A percentile compares a stretch with the other conserved stretches of the same genome.
phyloP scores from a whole-genome alignment of 2,888 invertebrate species.

The Rotaria socialis region DNA sequence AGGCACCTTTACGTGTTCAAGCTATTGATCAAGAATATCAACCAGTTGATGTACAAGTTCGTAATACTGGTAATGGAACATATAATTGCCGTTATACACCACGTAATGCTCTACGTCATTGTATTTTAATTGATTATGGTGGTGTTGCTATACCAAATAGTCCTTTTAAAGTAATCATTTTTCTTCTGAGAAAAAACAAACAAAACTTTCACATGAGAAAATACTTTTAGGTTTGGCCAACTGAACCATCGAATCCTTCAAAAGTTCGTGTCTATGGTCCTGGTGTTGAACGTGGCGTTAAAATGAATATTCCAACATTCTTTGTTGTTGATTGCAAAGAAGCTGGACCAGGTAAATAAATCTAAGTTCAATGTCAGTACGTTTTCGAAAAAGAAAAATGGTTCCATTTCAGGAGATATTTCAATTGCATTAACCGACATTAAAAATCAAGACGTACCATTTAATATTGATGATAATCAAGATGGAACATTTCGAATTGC shows the following conservation, averaged over 20 bases:
- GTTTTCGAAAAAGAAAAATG: neutral
- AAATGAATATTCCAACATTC: slow-evolving; percentile 72
- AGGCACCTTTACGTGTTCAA: slow-evolving; percentile 65
- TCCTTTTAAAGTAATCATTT: slow-evolving; percentile 67
- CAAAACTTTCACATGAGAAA: neutral
- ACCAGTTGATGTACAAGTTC: slow-evolving; percentile 54
- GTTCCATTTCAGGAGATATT: slow-evolving; percentile 60
- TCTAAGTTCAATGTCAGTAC: too few species aligned
- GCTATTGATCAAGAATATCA: slow-evolving; percentile 62
- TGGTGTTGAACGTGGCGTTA: slow-evolving; percentile 75
- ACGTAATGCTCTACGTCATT: slow-evolving; percentile 69
- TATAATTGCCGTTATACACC: slow-evolving; percentile 64
- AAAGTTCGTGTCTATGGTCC: slow-evolving; percentile 79
- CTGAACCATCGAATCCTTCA: slow-evolving; percentile 70
- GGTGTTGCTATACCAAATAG: slow-evolving; percentile 76
- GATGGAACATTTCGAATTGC: slow-evolving; percentile 62
- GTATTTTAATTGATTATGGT: slow-evolving; percentile 72
- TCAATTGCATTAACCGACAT: slow-evolving; percentile 63
- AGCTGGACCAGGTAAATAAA: slow-evolving; percentile 70
- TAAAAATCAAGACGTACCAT: slow-evolving; percentile 66
- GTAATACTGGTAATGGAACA: slow-evolving; percentile 68
- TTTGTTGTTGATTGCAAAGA: slow-evolving; percentile 79
- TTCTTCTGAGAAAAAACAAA: neutral
- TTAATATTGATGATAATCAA: slow-evolving; percentile 72
- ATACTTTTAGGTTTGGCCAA: slow-evolving; percentile 46